Base-by-base conservation (phyloP, 1,140 invertebrate genomes). In the Parapsyche elsis region DNA sequence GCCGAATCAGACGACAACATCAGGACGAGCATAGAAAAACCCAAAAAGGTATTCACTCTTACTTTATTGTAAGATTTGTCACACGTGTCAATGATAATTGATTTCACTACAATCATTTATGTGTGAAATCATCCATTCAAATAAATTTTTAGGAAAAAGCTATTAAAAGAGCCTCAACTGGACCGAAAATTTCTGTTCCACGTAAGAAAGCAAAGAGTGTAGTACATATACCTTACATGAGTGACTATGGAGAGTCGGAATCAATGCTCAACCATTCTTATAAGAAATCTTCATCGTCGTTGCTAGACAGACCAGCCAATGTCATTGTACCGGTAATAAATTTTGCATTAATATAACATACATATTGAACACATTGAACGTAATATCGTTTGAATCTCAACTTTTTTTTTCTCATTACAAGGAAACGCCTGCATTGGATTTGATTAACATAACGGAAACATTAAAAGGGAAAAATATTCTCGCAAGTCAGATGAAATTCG, bases 401-500 rank as follows among this genome's bases (percentile, higher is more conserved):
- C 7, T 4, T 38, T 38, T 46, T 59, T 76, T 46, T 80, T 26
- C 73, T 85, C 83, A 19, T 88, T n/a, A n/a, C n/a, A n/a, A 96
- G 92, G 93, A 93, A 74, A 92, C 92, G 0, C 93, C 93, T 16
- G 91, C 92, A 0, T 86, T 97, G 21, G 95, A 97, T 85, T 90
- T 97, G 76, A 92, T 92, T 86, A 93, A 91, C 44, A 90, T 95
- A 0, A 94, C 95, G 0, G 92, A 96, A 84, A 94, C 94, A 0
- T 87, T 96, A 4, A 94, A 94, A 85, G 93, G 95, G 79, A 97
- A 96, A 86, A 95, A 96, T 81, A 97, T 98, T 79, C 92, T 92
- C 76, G 94, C 97, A 0, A 97, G 96, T 10, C 91, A 91, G 76
- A 92, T 96, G 86, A 96, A 94, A 84, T 98, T 99, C 86, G 98